Evolutionary conservation across 1,140 invertebrate species (phyloP).

Genomic region (Drosophila obscura): DNA sequence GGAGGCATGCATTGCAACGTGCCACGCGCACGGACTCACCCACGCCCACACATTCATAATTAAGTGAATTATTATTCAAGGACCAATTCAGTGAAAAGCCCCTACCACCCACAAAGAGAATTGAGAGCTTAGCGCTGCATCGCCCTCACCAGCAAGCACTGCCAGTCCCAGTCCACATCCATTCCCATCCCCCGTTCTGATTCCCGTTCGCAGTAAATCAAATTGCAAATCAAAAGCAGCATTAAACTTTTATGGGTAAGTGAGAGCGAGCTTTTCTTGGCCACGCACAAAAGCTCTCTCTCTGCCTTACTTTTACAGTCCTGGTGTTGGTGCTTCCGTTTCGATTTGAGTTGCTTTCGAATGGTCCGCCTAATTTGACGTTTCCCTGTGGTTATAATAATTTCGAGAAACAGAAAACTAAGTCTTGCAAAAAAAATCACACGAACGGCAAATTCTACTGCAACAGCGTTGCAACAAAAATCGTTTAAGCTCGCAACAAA

Average conservation of each 20-base stretch:
- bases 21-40: not conserved
- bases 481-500: slow-evolving; percentile 18
- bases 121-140: slow-evolving; percentile 36
- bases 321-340: slow-evolving; percentile 37
- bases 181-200: not conserved
- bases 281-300: slow-evolving; percentile 42
- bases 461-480: slow-evolving; percentile 14
- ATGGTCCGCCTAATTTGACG: slow-evolving; percentile 73
- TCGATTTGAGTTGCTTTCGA: slow-evolving; percentile 75
- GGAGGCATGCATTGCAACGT: not conserved
- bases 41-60: slow-evolving; percentile 39
- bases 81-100: slow-evolving; percentile 36
- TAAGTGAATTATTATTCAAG: slow-evolving; percentile 68
- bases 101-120: slow-evolving; percentile 11
- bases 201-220: slow-evolving; percentile 54
- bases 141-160: not conserved
- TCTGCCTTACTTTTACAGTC: slow-evolving; percentile 31
- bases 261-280: slow-evolving; percentile 34
- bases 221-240: slow-evolving; percentile 72
- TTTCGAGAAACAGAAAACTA: slow-evolving; percentile 6
- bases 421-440: slow-evolving; percentile 8
- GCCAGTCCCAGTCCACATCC: not conserved
- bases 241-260: slow-evolving; percentile 69
- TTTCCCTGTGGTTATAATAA: slow-evolving; percentile 28
- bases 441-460: slow-evolving; percentile 9